Evolutionary conservation across 2,113 vertebrate species (phyloP).

Genomic region (Nibea coibor): DNA sequence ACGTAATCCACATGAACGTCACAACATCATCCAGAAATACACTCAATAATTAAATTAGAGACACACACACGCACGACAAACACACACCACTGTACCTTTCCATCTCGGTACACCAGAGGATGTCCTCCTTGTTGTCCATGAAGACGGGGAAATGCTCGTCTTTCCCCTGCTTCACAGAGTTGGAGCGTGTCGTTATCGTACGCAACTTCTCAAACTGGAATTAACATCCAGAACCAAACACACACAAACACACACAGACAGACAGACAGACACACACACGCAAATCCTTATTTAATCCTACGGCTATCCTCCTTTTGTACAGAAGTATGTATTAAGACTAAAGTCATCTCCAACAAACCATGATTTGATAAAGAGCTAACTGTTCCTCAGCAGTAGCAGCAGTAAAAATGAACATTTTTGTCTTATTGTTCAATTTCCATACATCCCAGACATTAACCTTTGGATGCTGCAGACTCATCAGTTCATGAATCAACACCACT

Average conservation of each 20-base stretch:
- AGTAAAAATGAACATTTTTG: not conserved
- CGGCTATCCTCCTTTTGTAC: conserved; percentile 15
- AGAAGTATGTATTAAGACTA: not conserved
- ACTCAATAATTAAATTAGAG: not conserved
- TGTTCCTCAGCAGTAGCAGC: not conserved
- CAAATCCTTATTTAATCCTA: conserved; percentile 65
- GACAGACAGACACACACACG: conserved; percentile 54
- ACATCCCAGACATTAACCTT: not conserved
- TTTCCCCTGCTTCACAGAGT: conserved; percentile 99
- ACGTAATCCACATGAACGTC: not conserved
- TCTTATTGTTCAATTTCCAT: not conserved
- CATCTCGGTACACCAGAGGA: conserved; percentile 99
- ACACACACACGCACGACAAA: not conserved
- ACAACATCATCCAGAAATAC: not conserved
- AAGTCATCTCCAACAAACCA: not conserved
- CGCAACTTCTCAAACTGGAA: conserved; percentile 99
- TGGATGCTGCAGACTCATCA: not conserved
- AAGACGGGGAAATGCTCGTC: conserved; percentile 99
- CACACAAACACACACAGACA: conserved; percentile 58
- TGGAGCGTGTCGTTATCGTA: conserved; percentile 99
- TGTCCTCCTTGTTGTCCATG: conserved; percentile 99
- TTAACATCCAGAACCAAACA: conserved; percentile 76
- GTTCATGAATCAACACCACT: not conserved
- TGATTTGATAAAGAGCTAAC: not conserved
- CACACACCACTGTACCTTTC: conserved; percentile 88